Evolutionary conservation across 2,113 vertebrate species (phyloP), one percentile per base, ranked within the genome.

Genomic region (Apteryx owenii): DNA sequence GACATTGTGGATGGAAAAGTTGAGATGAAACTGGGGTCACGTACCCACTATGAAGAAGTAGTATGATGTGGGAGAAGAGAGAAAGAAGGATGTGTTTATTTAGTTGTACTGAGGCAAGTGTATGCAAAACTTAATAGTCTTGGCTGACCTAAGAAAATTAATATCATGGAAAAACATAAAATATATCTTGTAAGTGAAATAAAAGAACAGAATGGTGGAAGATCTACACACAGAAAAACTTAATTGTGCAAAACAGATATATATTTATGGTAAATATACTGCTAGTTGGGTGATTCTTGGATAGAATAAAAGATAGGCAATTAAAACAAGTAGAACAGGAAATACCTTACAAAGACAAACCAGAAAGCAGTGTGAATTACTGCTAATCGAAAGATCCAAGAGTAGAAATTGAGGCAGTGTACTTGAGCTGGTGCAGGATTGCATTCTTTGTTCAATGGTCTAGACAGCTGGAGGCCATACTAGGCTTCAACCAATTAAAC

Each of bases 311-410:
- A 92, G 66, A 21, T 42, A 85, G 40, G 81, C 61, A 68, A 11
- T 95, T 87, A 79, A 91, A 94, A 91, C 91, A 84, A 81, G 94
- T 89, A 94, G 73, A 96, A 92, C 96, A 79, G 93, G 95, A 97
- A 96, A 62, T 95, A 69, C 51, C 18, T 92, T 86, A 81, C 68
- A 84, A 90, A 95, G 60, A 42, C 72, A 68, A 71, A 84, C 73
- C 71, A 87, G 89, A 91, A 90, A 84, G 89, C 73, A 81, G 5
- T 56, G 72, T 84, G 94, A 94, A 84, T 86, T 93, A 89, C 83
- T 95, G 76, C 88, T 90, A 69, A 66, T 1, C 0, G 92, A 92
- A 90, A 90, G 77, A 61, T 94, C 81, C 0, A 2, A 42, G 46
- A 91, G 89, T 68, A 79, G 81, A 95, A 91, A 80, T 1, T 89